Conservation (phyloP, 2,888 invertebrate genomes). For the Melanchra persicariae region DNA sequence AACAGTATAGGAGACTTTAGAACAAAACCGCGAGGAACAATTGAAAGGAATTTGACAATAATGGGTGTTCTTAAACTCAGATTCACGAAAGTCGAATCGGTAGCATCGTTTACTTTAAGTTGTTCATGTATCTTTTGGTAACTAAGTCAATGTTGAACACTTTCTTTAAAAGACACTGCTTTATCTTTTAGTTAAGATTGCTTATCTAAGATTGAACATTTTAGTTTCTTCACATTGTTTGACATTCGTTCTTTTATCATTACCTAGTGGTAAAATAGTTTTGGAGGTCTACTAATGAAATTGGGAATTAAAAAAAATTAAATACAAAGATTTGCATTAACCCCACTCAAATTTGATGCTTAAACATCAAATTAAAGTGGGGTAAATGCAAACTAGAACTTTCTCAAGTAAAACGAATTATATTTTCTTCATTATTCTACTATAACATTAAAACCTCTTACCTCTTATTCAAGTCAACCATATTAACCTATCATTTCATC, state of each 20-base stretch:
- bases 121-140: conserved; percentile 46
- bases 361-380: too few species aligned
- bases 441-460: not conserved
- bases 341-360: not conserved
- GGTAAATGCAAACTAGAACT: too few species aligned
- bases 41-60: conserved; percentile 63
- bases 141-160: conserved; percentile 28
- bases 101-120: conserved; percentile 54
- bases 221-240: not conserved
- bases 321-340: not conserved
- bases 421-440: not conserved
- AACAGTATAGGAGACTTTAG: conserved; percentile 55
- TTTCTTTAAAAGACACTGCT: conserved; percentile 29
- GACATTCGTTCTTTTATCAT: not conserved
- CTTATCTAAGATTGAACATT: not conserved
- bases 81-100: conserved; percentile 46
- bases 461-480: not conserved
- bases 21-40: conserved; percentile 63
- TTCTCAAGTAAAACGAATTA: not conserved
- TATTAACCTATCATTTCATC: not conserved
- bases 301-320: not conserved
- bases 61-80: conserved; percentile 58
- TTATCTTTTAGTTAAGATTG: conserved; percentile 14
- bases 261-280: not conserved
- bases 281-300: not conserved